Conservation (phyloP, 2,888 invertebrate species). For the Conistra vaccinii region DNA sequence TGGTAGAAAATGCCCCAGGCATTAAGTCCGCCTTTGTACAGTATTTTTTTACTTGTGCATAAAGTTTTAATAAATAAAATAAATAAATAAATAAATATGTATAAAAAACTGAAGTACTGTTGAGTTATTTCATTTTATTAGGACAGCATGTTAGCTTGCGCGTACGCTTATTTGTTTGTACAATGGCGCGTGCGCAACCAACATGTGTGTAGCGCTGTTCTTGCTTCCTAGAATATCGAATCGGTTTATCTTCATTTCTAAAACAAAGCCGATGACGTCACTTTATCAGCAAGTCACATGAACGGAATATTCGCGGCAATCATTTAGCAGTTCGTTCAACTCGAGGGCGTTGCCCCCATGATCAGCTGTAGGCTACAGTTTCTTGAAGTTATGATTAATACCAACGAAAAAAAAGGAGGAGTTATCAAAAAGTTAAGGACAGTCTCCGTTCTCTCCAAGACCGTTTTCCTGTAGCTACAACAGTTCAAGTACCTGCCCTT, state of each 20-base stretch:
- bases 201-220: conserved; percentile 8
- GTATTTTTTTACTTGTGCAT: too few species aligned
- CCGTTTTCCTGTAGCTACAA: too few species aligned
- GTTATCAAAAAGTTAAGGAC: too few species aligned
- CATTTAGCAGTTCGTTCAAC: background rate
- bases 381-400: background rate
- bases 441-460: too few species aligned
- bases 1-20: too few species aligned
- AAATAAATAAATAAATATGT: too few species aligned
- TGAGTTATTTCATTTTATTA: background rate
- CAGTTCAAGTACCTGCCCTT: too few species aligned
- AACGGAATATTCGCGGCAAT: background rate
- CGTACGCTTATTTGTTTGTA: conserved; percentile 37
- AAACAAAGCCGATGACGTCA: conserved; percentile 27
- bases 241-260: conserved; percentile 10
- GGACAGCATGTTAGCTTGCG: background rate
- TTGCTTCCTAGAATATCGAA: conserved; percentile 25
- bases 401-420: too few species aligned
- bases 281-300: background rate
- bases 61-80: too few species aligned
- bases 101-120: too few species aligned
- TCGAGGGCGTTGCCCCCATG: background rate
- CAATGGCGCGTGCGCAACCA: conserved; percentile 21
- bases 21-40: too few species aligned
- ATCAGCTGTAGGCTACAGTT: conserved; percentile 1